Evolutionary conservation across 2,888 invertebrate genomes (phyloP), one percentile per base, ranked within the genome.

Genomic region (Sycophila texana): DNA sequence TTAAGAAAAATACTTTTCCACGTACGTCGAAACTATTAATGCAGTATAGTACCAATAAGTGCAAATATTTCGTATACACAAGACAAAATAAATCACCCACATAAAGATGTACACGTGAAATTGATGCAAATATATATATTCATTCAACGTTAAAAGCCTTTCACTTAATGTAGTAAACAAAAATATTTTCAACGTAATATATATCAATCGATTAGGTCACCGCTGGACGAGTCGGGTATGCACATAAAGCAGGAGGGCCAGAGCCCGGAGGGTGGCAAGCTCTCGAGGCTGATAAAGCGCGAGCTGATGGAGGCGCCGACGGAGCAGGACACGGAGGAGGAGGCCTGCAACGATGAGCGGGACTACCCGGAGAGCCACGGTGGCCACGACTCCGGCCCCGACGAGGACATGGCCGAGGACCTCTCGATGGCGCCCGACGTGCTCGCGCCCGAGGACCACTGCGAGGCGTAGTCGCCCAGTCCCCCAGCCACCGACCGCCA

Each of bases 281-380:
- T 90, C 16, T 88, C 90, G 84, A 90, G 90, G 87, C 85, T 90
- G 85, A 90, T 90, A 89, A 90, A 90, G 82, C 90, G 89, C 61
- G 90, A 90, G 79, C 80, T 90, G 66, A 78, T 87, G 81, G 91
- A 89, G 80, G 88, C 86, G 61, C 87, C 86, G 49, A 85, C 81
- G 84, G 89, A 87, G 76, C 88, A 84, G 80, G 89, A 86, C 83
- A 84, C 76, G 58, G 74, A 87, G 65, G 83, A 82, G 67, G 89
- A 87, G 71, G 88, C 86, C 68, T 90, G 87, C 82, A 87, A 85
- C 81, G 89, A 87, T 84, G 90, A 87, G 68, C 84, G 88, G 81
- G 88, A 89, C 75, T 89, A 88, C 83, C 86, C 88, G 49, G 89
- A 89, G 26, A 75, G 78, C 30, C 71, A 63, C 10, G 39, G 47